These are phyloP conservation scores for Morus bassanus DNA, from an alignment of 2,797 vertebrate species.

Conservation along the genomic window DNA sequence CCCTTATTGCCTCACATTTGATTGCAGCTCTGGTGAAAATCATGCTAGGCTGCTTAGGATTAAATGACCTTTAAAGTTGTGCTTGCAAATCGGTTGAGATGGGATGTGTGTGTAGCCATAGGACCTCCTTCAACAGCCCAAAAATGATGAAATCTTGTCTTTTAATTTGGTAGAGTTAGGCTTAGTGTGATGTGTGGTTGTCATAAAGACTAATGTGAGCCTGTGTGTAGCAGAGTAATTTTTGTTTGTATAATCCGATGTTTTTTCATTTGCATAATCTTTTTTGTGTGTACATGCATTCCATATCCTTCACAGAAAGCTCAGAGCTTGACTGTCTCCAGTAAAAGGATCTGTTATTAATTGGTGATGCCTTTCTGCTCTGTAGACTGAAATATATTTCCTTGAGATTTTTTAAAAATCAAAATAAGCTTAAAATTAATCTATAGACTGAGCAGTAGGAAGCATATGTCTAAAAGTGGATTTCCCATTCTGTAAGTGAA, in stretches of 20 bases:
- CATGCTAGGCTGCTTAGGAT: not conserved
- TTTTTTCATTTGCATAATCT: conserved; percentile 3
- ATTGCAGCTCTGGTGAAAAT: not conserved
- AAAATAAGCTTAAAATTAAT: conserved; percentile 27
- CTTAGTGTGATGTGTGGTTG: not conserved
- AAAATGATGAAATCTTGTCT: not conserved
- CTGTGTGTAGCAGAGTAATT: not conserved
- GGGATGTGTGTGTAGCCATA: not conserved
- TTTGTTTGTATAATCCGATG: conserved; percentile 42
- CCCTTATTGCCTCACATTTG: not conserved
- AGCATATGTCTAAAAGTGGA: not conserved
- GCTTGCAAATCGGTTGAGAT: not conserved
- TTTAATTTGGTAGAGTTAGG: not conserved
- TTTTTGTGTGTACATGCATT: not conserved
- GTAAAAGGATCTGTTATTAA: conserved; percentile 24
- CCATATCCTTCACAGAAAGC: not conserved
- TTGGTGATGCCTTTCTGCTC: conserved; percentile 3
- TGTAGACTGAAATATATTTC: not conserved
- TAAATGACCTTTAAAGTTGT: not conserved
- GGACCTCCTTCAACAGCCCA: not conserved
- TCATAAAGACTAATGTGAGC: not conserved
- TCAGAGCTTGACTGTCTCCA: not conserved
- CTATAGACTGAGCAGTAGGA: not conserved
- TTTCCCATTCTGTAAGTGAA: not conserved
- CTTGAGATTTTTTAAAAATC: not conserved